Percentiles rank a stretch among this genome's conserved stretches.
Conservation (phyloP, 2,797 vertebrate genomes). For the Salmo trutta region DNA sequence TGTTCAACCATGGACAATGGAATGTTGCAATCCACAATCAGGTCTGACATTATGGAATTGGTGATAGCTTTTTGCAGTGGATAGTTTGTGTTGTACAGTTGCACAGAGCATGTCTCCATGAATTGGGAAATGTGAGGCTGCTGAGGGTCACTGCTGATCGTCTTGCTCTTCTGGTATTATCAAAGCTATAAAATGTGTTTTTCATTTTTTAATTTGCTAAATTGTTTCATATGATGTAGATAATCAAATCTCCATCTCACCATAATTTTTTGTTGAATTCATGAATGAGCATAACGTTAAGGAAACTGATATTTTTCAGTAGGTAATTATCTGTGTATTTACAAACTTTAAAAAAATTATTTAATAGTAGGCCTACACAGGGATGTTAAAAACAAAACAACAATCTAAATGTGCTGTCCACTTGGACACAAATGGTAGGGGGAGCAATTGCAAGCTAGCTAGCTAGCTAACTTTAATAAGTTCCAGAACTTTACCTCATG, state of each 20-base stretch:
- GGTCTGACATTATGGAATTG: background rate
- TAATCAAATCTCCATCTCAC: background rate
- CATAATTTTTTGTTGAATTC: background rate
- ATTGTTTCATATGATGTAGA: background rate
- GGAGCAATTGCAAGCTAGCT: background rate
- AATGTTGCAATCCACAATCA: background rate
- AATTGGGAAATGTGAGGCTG: background rate
- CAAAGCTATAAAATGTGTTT: background rate
- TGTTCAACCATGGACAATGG: background rate
- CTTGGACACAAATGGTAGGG: background rate
- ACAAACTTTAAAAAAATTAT: background rate
- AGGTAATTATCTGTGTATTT: background rate
- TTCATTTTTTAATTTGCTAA: background rate
- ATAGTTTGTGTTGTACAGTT: background rate
- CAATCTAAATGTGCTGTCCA: background rate
- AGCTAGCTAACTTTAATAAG: background rate
- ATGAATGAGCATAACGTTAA: background rate
- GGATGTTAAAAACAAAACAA: background rate
- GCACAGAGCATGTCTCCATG: background rate
- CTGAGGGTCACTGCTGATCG: background rate
- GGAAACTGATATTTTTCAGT: background rate
- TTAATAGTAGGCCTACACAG: background rate
- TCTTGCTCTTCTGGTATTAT: background rate
- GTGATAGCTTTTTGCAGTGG: background rate
- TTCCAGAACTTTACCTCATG: background rate